Base-by-base conservation (phyloP, 1,140 invertebrate species). In the Zaprionus camerounensis region DNA sequence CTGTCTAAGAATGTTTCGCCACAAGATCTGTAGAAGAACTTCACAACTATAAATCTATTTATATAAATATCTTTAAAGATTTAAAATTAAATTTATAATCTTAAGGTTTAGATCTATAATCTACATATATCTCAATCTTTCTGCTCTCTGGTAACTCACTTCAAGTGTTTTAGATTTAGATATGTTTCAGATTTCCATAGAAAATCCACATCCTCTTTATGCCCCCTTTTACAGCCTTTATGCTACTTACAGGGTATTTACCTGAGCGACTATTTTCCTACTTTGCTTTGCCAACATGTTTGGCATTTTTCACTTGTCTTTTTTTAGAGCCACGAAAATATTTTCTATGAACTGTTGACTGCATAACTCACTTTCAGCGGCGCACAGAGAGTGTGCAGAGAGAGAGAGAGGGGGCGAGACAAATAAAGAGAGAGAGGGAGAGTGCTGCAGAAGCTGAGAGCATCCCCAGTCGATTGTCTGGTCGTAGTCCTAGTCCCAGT, bases 261-360 rank as follows among this genome's bases (percentile, higher is more conserved):
- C n/a, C n/a, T n/a, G 2, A 2, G 11, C 11, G 20, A 51, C 46
- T 24, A 12, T 12, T 0, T 5, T 34, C 36, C 28, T 38, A 44
- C 4, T 17, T 63, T 66, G 26, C 5, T 66, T 55, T 26, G 2
- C 26, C 41, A 20, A 51, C 46, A 51, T 51, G 46, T 51, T 51
- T 51, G 46, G 46, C 46, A 51, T 51, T 51, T 51, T 51, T 51
- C 46, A 51, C 46, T 56, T 44, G 53, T 17, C 31, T 41, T 68
- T 55, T 55, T 73, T 61, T 68, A 41, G 63, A 69, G 67, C 36
- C 31, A 65, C 26, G 49, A 53, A 85, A 81, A 76, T 85, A 86
- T 86, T 77, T 86, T 87, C 83, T 86, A 86, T 86, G 71, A 80
- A 86, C 83, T 88, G 81, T 81, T 79, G 79, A 90, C 85, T 91